Percentiles rank a stretch among this genome's conserved stretches.
phyloP scores from a whole-genome alignment of 2,113 vertebrate species.

The Etheostoma spectabile region DNA sequence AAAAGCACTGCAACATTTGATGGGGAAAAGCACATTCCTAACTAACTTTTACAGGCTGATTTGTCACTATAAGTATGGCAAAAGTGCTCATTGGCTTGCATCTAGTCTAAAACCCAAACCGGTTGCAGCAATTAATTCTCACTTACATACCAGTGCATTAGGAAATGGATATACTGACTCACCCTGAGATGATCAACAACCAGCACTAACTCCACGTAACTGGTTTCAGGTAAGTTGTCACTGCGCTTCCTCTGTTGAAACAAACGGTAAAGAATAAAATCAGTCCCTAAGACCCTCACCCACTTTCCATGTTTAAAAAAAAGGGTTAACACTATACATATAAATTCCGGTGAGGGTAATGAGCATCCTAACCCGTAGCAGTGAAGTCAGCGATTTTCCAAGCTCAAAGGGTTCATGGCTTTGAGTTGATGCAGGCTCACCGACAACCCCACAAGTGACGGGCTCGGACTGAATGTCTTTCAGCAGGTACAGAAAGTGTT shows the following conservation, averaged over 20 bases:
- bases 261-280: not conserved
- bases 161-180: conserved; percentile 41
- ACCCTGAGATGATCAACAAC: conserved; percentile 90
- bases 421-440: conserved; percentile 11
- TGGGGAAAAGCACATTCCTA: not conserved
- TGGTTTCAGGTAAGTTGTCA: conserved; percentile 82
- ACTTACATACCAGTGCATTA: not conserved
- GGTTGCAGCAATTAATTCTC: not conserved
- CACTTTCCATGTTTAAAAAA: not conserved
- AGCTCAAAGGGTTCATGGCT: conserved; percentile 51
- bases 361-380: conserved; percentile 76
- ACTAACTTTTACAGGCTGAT: not conserved
- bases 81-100: not conserved
- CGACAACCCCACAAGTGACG: conserved; percentile 72
- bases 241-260: conserved; percentile 83
- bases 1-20: not conserved
- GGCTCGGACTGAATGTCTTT: conserved; percentile 53
- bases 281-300: not conserved
- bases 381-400: conserved; percentile 55
- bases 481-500: conserved; percentile 80
- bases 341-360: not conserved
- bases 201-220: conserved; percentile 88
- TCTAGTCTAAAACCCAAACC: not conserved
- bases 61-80: not conserved
- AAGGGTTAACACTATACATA: not conserved